Evolutionary conservation across 2,888 invertebrate species (phyloP), one percentile per base, ranked within the genome.

Genomic region (Amphipyra tragopoginis): DNA sequence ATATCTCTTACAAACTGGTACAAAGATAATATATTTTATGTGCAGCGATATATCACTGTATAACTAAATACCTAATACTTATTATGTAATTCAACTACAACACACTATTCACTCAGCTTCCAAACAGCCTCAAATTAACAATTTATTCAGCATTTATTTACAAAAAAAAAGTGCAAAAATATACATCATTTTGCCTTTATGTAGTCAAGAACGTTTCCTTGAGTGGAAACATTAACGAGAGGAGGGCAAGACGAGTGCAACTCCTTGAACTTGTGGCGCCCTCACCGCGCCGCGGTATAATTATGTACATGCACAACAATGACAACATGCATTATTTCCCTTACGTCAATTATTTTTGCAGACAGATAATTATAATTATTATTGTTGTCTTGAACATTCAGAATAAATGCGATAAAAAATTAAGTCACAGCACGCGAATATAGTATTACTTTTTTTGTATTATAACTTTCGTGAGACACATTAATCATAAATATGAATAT

Each of bases 191-290:
- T 26, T n/a, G 7, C 9, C 26, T 59, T 11, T 44, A 11, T 9
- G 8, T 9, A 36, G 36, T 39, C 33, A 40, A 53, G 26, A 39
- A n/a, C 2, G 39, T 67, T 45, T 52, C 52, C 70, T 29, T 60
- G 34, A 44, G 26, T 49, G 26, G 13, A 34, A 39, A 43, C 42
- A 33, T 49, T 53, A 58, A 67, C 44, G 26, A 49, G 43, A 45
- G 43, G 42, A 55, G 58, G 55, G 65, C 56, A 57, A 21, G 38
- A 43, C 39, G 3, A 39, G 26, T 54, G 48, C 52, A 56, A 38
- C 14, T 61, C 65, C 77, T 70, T 76, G 77, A 76, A 73, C 75
- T 66, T 76, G 49, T 38, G 47, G 47, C 50, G 54, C 73, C 73
- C 52, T 55, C 50, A 14, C 5, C 48, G 15, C 53, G n/a, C 48